Evolutionary conservation across 2,113 vertebrate species (phyloP).

Genomic region (Perca flavescens): DNA sequence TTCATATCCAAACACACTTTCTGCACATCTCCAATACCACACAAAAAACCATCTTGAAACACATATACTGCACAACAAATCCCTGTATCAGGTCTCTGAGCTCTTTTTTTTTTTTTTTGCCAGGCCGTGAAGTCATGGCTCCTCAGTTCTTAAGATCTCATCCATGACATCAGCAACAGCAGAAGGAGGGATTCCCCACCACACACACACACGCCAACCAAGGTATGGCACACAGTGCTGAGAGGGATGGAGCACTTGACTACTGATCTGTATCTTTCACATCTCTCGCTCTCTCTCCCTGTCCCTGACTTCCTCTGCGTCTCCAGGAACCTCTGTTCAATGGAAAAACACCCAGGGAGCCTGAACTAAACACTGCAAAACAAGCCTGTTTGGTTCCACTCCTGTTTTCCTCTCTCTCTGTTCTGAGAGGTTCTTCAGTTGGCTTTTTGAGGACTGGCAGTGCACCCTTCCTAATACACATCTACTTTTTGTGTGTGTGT

Average conservation of each 20-base stretch:
- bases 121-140: constrained; percentile 42
- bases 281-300: background rate
- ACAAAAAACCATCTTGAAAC: constrained; percentile 15
- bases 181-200: constrained; percentile 27
- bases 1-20: background rate
- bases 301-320: background rate
- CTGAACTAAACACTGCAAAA: constrained; percentile 61
- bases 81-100: constrained; percentile 1
- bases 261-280: constrained; percentile 5
- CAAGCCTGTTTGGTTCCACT: constrained; percentile 41
- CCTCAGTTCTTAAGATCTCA: constrained; percentile 13
- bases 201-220: background rate
- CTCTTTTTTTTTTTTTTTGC: constrained; percentile 5
- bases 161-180: constrained; percentile 39
- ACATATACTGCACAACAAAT: constrained; percentile 19
- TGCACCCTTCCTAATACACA: constrained; percentile 28
- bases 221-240: constrained; percentile 6
- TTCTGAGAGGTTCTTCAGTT: constrained; percentile 21
- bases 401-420: constrained; percentile 28
- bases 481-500: constrained; percentile 18
- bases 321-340: constrained; percentile 21
- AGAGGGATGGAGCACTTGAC: constrained; percentile 23
- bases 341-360: constrained; percentile 55
- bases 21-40: background rate
- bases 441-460: constrained; percentile 36